Evolutionary conservation across 1,140 invertebrate species (phyloP).

Genomic region (Neodiprion pinetum): DNA sequence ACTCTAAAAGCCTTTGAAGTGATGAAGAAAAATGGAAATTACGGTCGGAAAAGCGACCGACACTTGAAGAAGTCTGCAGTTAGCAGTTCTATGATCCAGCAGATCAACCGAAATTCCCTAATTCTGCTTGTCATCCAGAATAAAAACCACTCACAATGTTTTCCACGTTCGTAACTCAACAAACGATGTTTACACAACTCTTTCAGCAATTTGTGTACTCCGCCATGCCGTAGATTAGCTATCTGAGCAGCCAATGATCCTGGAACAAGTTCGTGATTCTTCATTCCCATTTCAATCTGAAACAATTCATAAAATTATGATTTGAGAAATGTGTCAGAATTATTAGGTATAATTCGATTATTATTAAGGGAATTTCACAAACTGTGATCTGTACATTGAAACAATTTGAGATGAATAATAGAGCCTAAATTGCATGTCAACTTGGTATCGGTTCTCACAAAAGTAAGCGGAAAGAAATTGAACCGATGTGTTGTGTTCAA

Average conservation of each 20-base stretch:
- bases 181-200: constrained; percentile 91
- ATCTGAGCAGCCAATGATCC: constrained; percentile 89
- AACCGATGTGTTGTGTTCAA: too few species aligned
- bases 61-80: background rate
- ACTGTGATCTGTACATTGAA: background rate
- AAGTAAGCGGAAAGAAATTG: too few species aligned
- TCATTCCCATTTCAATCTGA: constrained; percentile 99
- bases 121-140: background rate
- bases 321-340: constrained; percentile 10
- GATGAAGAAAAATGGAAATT: too few species aligned
- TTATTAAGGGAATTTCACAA: constrained; percentile 8
- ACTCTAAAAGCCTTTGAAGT: too few species aligned
- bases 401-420: constrained; percentile 14
- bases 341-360: constrained; percentile 14
- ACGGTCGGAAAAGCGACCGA: background rate
- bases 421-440: too few species aligned
- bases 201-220: constrained; percentile 89
- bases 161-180: constrained; percentile 91
- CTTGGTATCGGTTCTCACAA: too few species aligned
- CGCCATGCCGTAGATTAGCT: constrained; percentile 91
- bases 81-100: background rate
- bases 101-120: background rate
- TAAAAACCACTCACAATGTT: constrained; percentile 76
- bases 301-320: constrained; percentile 30
- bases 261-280: constrained; percentile 98